Base-by-base conservation (phyloP, 2,797 vertebrate species). In the Intellagama lesueurii region DNA sequence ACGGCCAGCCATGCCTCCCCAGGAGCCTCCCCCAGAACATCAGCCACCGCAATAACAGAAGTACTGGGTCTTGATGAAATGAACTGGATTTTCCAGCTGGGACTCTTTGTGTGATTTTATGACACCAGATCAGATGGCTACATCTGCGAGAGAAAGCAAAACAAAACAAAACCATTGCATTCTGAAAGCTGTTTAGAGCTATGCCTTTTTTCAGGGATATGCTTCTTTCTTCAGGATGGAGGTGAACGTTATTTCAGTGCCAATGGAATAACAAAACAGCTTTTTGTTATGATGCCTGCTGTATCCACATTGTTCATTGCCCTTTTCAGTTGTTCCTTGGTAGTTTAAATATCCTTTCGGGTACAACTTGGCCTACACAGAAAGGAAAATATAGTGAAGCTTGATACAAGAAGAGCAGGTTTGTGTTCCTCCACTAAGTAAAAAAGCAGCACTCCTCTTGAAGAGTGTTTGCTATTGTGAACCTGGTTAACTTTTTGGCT, bases 181-280 rank as follows among this genome's bases (percentile, higher is more conserved):
- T 96, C 93, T 93, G 96, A 92, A 96, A 96, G 96, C 96, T 96
- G 96, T 97, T 96, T 96, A 95, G 96, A 96, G 91, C 94, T 94
- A 96, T 95, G 96, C 96, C 97, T 97, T 97, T 94, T 94, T 96
- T 97, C 97, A 97, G 97, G 97, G 97, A 97, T 94, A 96, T 96
- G 96, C 94, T 95, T 96, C 95, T 97, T 94, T 92, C 92, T 91
- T 94, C 92, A 91, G 95, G 95, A 95, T 95, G 95, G 90, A 96
- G 93, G 93, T 94, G 95, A 97, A 97, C 96, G 96, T 97, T 95
- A 93, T 97, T 96, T 97, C 96, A 94, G 95, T 97, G 96, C 97
- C 94, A 95, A 93, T 93, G 95, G 95, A 96, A 95, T 97, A 96
- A 96, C 95, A 96, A 83, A 95, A 92, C 95, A 95, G 95, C 92